Evolutionary conservation across 1,140 invertebrate species (phyloP).

Genomic region (Orchesella cincta): DNA sequence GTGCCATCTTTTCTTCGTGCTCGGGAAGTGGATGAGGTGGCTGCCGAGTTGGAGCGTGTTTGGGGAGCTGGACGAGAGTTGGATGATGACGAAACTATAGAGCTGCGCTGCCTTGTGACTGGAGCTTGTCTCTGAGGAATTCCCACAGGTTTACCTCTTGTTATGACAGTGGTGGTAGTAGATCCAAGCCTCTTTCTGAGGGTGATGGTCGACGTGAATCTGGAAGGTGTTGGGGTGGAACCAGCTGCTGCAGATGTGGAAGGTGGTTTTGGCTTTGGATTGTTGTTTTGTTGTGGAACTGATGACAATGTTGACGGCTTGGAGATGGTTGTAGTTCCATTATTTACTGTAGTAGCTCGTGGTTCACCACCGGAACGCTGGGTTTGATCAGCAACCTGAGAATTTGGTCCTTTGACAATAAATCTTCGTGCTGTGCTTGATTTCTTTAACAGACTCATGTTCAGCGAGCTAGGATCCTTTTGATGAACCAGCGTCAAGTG

Average conservation of each 20-base stretch:
- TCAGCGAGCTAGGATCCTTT: slow-evolving; percentile 1
- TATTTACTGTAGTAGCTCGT: no score
- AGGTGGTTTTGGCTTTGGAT: no score
- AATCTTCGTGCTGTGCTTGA: slow-evolving; percentile 13
- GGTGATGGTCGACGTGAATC: not conserved
- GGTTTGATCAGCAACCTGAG: not conserved
- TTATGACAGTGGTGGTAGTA: not conserved
- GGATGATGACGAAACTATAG: not conserved
- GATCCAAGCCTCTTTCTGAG: not conserved
- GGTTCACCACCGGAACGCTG: no score
- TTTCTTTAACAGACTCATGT: not conserved
- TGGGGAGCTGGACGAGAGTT: not conserved
- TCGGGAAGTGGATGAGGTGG: not conserved
- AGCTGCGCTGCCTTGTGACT: not conserved
- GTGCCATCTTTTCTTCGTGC: slow-evolving; percentile 18
- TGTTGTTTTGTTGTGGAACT: no score
- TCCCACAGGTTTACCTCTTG: not conserved
- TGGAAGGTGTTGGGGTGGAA: not conserved
- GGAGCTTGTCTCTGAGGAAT: not conserved
- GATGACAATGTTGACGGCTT: no score
- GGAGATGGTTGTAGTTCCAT: no score
- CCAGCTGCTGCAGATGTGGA: no score
- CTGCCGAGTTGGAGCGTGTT: not conserved
- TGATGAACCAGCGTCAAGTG: slow-evolving; percentile 11
- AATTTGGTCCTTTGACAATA: not conserved